Percentiles rank a stretch among this genome's conserved stretches.
Evolutionary conservation across 2,113 vertebrate genomes (phyloP).

Genomic region (Pelecanoides urinatrix): DNA sequence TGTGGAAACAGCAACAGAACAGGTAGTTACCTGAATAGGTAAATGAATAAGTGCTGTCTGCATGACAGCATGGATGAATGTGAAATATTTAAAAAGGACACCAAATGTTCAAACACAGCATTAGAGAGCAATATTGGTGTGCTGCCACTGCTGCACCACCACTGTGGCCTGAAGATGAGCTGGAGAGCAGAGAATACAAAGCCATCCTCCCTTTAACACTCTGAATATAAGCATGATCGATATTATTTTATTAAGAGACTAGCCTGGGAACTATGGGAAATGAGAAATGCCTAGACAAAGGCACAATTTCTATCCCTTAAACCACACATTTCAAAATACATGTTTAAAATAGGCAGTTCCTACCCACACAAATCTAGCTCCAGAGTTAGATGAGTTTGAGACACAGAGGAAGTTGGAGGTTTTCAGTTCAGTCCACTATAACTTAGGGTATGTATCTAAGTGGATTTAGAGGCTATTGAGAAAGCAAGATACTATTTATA

Average conservation of each 20-base stretch:
- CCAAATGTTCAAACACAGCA: not conserved
- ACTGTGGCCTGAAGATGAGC: not conserved
- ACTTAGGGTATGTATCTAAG: not conserved
- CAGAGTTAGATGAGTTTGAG: not conserved
- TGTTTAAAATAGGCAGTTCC: not conserved
- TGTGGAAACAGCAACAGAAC: not conserved
- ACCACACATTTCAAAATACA: not conserved
- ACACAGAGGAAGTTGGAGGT: not conserved
- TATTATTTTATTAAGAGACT: not conserved
- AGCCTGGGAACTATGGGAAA: not conserved
- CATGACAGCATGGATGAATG: not conserved
- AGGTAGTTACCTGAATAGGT: not conserved
- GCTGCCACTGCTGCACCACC: not conserved
- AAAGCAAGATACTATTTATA: not conserved
- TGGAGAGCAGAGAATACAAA: not conserved
- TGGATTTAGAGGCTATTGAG: not conserved
- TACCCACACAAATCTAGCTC: not conserved
- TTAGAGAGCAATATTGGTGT: not conserved
- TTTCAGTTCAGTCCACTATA: not conserved
- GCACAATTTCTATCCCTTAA: not conserved
- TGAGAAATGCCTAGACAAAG: not conserved
- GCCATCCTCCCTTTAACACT: not conserved
- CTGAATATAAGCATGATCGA: not conserved
- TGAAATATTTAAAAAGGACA: not conserved
- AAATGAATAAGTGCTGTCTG: not conserved